Conservation (phyloP, 2,888 invertebrate species). For the Drosophila kuntzei region DNA sequence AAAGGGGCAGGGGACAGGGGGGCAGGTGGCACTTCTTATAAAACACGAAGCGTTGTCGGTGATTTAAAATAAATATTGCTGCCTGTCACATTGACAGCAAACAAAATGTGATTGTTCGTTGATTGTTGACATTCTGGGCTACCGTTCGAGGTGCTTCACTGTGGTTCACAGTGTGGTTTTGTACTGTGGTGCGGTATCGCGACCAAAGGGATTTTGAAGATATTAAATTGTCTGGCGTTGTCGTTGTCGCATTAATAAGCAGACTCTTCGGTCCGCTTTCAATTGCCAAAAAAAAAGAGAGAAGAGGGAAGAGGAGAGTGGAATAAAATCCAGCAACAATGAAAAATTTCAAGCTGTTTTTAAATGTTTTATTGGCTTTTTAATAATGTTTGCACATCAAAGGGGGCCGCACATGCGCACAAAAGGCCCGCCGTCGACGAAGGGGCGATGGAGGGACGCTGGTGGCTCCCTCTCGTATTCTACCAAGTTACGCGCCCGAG, state of each 20-base stretch:
- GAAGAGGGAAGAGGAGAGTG: neutral
- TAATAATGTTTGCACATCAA: slow-evolving; percentile 81
- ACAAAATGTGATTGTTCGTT: slow-evolving; percentile 81
- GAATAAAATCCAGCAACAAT: slow-evolving; percentile 63
- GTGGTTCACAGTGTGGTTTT: neutral
- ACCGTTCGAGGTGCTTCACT: slow-evolving; percentile 51
- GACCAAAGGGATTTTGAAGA: slow-evolving; percentile 69
- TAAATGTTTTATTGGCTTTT: slow-evolving; percentile 81
- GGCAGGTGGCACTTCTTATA: slow-evolving; percentile 48
- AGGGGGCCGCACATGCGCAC: slow-evolving; percentile 69
- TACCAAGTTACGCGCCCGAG: slow-evolving; percentile 75
- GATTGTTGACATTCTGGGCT: slow-evolving; percentile 82
- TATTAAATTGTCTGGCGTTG: slow-evolving; percentile 77
- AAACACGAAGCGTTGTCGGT: slow-evolving; percentile 56
- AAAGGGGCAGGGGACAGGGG: neutral
- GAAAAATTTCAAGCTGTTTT: slow-evolving; percentile 83
- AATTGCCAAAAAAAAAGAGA: slow-evolving; percentile 70
- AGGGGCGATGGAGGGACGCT: neutral
- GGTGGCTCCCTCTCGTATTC: slow-evolving; percentile 34
- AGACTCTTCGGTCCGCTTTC: slow-evolving; percentile 46
- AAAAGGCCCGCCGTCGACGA: slow-evolving; percentile 29
- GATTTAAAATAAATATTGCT: slow-evolving; percentile 83
- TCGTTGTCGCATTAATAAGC: slow-evolving; percentile 80
- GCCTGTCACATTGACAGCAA: slow-evolving; percentile 80
- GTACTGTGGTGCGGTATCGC: slow-evolving; percentile 10